These are phyloP conservation scores for Amblyraja radiata DNA, from an alignment of 2,797 vertebrate species.

Conservation along the genomic window DNA sequence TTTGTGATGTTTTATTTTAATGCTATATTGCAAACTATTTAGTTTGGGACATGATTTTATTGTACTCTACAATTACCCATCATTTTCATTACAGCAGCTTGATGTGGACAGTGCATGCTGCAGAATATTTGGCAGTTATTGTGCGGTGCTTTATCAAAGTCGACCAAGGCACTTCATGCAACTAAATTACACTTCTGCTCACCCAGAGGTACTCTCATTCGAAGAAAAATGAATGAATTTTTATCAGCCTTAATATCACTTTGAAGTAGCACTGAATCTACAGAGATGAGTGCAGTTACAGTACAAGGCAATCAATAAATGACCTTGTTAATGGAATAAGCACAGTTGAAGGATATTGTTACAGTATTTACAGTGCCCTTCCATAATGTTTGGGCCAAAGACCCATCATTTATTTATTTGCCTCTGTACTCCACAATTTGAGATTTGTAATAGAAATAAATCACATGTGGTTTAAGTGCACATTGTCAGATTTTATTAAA, in stretches of 20 bases:
- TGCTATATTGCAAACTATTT: background rate
- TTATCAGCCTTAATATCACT: background rate
- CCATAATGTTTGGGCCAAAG: no score
- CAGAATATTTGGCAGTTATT: background rate
- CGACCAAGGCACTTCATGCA: background rate
- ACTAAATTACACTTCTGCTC: background rate
- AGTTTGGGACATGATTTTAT: background rate
- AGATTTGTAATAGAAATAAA: no score
- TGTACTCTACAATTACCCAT: background rate
- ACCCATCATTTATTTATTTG: no score
- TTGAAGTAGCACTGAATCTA: background rate
- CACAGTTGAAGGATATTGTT: background rate
- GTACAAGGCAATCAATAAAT: background rate
- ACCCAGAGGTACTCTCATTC: background rate
- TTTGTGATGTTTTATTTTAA: background rate
- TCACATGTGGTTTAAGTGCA: no score
- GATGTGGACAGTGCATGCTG: background rate
- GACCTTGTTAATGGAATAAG: background rate
- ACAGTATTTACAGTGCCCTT: background rate
- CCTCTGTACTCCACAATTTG: no score
- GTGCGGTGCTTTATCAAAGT: no score
- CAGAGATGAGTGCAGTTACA: background rate
- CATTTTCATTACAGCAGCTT: background rate
- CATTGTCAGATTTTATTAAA: no score
- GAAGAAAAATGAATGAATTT: background rate